Percentiles rank a stretch among this genome's conserved stretches.
phyloP scores from a whole-genome alignment of 2,797 vertebrate species.

The Poeciliopsis turneri region DNA sequence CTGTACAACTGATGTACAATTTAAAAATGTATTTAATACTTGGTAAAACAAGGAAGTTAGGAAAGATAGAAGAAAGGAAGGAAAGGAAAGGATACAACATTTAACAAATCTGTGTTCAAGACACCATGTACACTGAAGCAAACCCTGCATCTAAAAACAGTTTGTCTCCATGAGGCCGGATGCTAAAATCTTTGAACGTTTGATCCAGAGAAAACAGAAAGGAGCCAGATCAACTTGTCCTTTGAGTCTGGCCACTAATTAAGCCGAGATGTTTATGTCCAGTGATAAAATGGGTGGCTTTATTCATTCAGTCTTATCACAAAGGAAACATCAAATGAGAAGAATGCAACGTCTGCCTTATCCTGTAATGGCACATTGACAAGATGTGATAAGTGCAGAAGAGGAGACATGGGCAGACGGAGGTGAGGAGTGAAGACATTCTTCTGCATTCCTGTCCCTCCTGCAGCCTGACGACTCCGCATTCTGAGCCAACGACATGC shows the following conservation, averaged over 20 bases:
- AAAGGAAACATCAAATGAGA: slow-evolving; percentile 13
- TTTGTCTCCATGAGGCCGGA: slow-evolving; percentile 23
- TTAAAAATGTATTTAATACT: neutral
- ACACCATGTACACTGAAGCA: neutral
- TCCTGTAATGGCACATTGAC: slow-evolving; percentile 29
- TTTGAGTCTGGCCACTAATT: slow-evolving; percentile 22
- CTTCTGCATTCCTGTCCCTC: slow-evolving; percentile 51
- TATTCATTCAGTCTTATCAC: slow-evolving; percentile 39
- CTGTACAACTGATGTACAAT: neutral
- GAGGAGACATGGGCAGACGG: neutral
- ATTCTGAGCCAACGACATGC: slow-evolving; percentile 20
- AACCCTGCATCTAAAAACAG: neutral
- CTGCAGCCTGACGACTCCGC: slow-evolving; percentile 36
- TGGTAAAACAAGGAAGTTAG: neutral
- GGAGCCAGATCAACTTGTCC: slow-evolving; percentile 21
- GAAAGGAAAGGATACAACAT: neutral
- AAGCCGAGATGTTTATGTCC: slow-evolving; percentile 49
- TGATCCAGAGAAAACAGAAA: neutral
- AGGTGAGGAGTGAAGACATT: slow-evolving; percentile 39
- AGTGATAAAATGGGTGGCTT: slow-evolving; percentile 13
- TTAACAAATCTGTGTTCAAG: neutral
- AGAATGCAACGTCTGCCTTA: slow-evolving; percentile 22
- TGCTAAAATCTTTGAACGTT: slow-evolving; percentile 14
- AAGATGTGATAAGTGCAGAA: slow-evolving; percentile 35
- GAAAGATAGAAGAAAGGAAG: neutral